These are phyloP conservation scores for Venustoraphidia nigricollis DNA, from an alignment of 2,888 invertebrate species.

Conservation along the genomic window DNA sequence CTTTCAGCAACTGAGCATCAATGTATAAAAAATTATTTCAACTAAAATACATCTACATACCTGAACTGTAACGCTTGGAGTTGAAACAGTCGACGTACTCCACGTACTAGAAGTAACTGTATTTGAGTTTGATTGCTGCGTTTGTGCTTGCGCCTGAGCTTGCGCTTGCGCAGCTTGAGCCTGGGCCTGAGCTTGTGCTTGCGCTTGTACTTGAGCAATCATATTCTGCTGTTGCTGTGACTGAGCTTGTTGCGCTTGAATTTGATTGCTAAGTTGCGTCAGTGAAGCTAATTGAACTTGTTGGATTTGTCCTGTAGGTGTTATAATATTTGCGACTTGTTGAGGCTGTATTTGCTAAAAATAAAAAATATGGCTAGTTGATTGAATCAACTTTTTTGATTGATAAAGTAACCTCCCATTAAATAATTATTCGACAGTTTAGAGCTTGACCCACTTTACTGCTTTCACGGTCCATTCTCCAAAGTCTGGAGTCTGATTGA, in stretches of 20 bases:
- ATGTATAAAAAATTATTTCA: background rate
- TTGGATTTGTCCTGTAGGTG: conserved; percentile 77
- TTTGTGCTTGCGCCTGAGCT: conserved; percentile 20
- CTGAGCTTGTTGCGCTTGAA: conserved; percentile 18
- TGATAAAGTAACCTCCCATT: background rate
- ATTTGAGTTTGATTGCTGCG: conserved; percentile 21
- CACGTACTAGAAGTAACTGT: conserved; percentile 17
- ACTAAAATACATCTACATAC: conserved; percentile 22
- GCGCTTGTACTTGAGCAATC: conserved; percentile 7
- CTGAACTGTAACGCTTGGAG: conserved; percentile 26
- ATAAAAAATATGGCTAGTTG: background rate
- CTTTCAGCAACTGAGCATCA: no score
- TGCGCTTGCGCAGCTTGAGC: conserved; percentile 19
- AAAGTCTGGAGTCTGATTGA: no score
- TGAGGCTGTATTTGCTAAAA: conserved; percentile 32
- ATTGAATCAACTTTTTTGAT: background rate
- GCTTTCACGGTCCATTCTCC: no score
- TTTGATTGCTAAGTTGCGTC: conserved; percentile 27
- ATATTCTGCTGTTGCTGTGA: conserved; percentile 14
- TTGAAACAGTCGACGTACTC: conserved; percentile 24
- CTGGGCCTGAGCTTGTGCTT: conserved; percentile 11
- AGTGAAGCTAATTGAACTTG: conserved; percentile 72
- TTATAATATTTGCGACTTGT: conserved; percentile 69
- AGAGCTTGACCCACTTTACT: no score
- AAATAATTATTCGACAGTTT: no score